Evolutionary conservation across 2,113 vertebrate genomes (phyloP).

Genomic region (Melanocharis versteri): DNA sequence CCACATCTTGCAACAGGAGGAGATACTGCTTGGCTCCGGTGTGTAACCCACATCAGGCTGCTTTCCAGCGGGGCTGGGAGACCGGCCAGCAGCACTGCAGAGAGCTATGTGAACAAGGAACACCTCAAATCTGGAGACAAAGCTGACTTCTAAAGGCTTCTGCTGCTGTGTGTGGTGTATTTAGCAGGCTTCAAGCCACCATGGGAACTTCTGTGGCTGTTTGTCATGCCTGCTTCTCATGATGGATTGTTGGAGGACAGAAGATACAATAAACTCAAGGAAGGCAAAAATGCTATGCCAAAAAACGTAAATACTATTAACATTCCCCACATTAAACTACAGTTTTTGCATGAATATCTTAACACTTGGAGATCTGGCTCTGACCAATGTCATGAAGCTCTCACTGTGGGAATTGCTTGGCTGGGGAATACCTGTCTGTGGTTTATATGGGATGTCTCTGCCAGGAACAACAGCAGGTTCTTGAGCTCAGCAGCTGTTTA

Average conservation of each 20-base stretch:
- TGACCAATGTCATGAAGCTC: not conserved
- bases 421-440: not conserved
- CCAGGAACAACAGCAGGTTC: not conserved
- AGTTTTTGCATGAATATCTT: not conserved
- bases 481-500: not conserved
- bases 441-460: not conserved
- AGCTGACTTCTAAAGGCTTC: not conserved
- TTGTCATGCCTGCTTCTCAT: not conserved
- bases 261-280: not conserved
- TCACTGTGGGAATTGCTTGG: not conserved
- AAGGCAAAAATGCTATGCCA: not conserved
- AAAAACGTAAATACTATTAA: not conserved
- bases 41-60: rapidly evolving
- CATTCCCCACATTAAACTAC: not conserved
- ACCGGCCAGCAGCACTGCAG: not conserved
- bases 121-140: not conserved
- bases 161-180: not conserved
- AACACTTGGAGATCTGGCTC: not conserved
- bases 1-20: rapidly evolving
- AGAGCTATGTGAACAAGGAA: not conserved
- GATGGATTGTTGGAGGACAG: not conserved
- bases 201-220: not conserved
- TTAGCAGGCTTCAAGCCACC: not conserved
- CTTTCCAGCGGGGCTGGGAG: not conserved
- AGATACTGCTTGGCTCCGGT: not conserved